phyloP scores from a whole-genome alignment of 1,140 invertebrate genomes.

The Lamellibrachia luymesi region DNA sequence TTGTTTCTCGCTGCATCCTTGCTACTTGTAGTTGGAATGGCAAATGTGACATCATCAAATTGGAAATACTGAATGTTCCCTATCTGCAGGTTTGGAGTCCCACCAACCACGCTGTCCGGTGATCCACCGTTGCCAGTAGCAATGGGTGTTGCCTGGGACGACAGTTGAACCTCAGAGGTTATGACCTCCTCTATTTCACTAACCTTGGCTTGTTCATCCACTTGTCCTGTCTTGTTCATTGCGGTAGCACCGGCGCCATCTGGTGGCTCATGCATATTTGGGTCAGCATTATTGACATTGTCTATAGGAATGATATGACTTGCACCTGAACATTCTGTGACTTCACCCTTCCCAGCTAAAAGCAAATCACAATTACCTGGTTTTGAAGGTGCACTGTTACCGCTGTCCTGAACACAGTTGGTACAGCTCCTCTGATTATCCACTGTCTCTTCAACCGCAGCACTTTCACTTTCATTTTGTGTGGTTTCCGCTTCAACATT shows the following conservation, averaged over 20 bases:
- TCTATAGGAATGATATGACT: slow-evolving; percentile 1
- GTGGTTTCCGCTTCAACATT: neutral
- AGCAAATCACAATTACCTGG: neutral
- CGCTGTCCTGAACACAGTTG: neutral
- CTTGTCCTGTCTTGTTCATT: neutral
- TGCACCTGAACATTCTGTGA: neutral
- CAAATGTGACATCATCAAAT: slow-evolving; percentile 11
- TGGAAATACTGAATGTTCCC: slow-evolving; percentile 29
- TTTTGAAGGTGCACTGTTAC: neutral
- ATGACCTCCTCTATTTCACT: neutral
- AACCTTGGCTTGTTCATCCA: neutral
- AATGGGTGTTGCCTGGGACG: neutral
- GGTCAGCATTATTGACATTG: neutral
- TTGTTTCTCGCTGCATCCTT: neutral
- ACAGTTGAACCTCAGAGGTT: neutral
- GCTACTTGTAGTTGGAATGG: neutral
- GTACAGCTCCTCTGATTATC: neutral
- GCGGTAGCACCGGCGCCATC: neutral
- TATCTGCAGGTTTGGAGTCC: slow-evolving; percentile 21
- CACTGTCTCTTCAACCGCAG: neutral
- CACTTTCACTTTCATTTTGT: slow-evolving; percentile 22
- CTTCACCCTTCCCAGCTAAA: neutral
- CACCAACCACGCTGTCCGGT: neutral
- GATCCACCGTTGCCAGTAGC: neutral
- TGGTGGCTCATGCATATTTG: neutral